Percentiles rank a stretch among this genome's conserved stretches.
phyloP scores from a whole-genome alignment of 2,797 vertebrate species.

The Chelon labrosus region DNA sequence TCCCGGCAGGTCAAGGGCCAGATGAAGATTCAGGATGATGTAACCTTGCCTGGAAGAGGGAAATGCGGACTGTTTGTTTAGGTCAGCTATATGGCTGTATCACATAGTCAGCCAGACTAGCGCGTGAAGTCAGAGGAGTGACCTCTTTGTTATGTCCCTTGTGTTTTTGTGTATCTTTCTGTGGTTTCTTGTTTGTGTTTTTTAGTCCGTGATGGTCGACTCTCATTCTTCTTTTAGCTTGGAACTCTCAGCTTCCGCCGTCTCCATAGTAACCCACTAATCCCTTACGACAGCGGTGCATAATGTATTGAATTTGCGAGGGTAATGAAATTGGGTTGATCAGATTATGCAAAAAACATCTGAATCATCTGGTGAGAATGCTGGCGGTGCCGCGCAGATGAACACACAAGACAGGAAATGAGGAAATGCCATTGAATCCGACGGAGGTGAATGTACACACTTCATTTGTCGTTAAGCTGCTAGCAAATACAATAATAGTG shows the following conservation, averaged over 20 bases:
- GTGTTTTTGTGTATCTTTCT: conserved; percentile 11
- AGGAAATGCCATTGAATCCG: conserved; percentile 42
- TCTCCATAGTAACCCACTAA: conserved; percentile 77
- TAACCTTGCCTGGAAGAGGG: conserved; percentile 38
- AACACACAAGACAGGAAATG: conserved; percentile 54
- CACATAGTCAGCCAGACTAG: conserved; percentile 24
- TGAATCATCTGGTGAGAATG: conserved; percentile 74
- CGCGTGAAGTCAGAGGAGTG: conserved; percentile 10
- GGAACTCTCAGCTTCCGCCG: conserved; percentile 60
- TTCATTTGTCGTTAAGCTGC: conserved; percentile 7
- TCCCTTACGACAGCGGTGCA: conserved; percentile 55
- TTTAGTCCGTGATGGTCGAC: background rate
- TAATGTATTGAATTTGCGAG: conserved; percentile 79
- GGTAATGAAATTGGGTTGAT: conserved; percentile 84
- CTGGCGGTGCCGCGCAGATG: conserved; percentile 46
- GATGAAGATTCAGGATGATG: conserved; percentile 33
- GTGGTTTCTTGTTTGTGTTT: conserved; percentile 2
- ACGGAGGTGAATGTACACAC: conserved; percentile 13
- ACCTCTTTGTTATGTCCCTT: conserved; percentile 2
- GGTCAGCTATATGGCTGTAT: conserved; percentile 7
- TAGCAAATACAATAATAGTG: background rate
- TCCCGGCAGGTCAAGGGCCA: conserved; percentile 24
- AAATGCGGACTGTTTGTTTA: conserved; percentile 22
- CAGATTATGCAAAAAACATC: conserved; percentile 78
- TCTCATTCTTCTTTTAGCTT: conserved; percentile 13